Percentiles rank a stretch among this genome's conserved stretches.
These are phyloP conservation scores for Lasioglossum lativentre DNA, from an alignment of 2,888 invertebrate genomes.

Conservation along the genomic window DNA sequence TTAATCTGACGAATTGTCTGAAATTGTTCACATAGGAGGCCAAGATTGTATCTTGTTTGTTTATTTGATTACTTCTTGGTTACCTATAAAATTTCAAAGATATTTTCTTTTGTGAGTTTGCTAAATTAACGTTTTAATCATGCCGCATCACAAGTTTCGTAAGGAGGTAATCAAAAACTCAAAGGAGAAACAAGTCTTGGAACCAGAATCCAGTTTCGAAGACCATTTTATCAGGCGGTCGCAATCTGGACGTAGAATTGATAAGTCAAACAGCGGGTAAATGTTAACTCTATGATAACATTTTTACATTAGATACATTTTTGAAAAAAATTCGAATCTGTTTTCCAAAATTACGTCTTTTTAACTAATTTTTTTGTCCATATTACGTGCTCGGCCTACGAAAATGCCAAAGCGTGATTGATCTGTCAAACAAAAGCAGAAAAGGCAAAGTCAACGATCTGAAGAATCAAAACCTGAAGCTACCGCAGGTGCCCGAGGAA, in stretches of 20 bases:
- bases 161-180: neutral
- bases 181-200: conserved; percentile 21
- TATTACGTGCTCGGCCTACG: neutral
- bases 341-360: neutral
- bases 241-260: neutral
- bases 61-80: neutral
- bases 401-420: conserved; percentile 2
- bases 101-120: neutral
- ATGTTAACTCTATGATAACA: too few relatives aligned
- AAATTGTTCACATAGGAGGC: conserved; percentile 2
- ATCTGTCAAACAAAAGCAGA: neutral
- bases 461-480: neutral
- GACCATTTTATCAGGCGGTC: neutral
- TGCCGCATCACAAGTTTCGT: neutral
- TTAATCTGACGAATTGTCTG: neutral
- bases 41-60: neutral
- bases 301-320: too few relatives aligned
- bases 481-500: conserved; percentile 14
- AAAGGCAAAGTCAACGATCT: neutral
- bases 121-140: conserved; percentile 25
- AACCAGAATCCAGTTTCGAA: conserved; percentile 29
- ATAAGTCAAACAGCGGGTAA: neutral
- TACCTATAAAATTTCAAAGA: conserved; percentile 13
- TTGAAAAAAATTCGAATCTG: too few relatives aligned
- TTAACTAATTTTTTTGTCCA: neutral